Base-by-base conservation (phyloP, 2,797 vertebrate species). In the Gymnoscopelus microlampas region DNA sequence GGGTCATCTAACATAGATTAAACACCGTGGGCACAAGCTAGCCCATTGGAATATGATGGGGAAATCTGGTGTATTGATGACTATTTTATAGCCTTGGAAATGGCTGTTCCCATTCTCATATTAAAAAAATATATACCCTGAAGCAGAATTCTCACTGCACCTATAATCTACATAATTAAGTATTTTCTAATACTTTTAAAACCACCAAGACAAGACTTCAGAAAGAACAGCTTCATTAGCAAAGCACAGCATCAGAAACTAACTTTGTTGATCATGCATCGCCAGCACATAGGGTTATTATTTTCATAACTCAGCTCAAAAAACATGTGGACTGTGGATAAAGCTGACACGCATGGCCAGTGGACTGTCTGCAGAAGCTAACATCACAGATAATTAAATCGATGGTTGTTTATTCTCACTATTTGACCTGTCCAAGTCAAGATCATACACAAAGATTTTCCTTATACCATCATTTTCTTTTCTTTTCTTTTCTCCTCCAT, bases 21-120 rank as follows among this genome's bases (percentile, higher is more conserved):
- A 63, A 74, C 66, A 39, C 65, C 73, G 65, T 68, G 74, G 74
- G 59, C 0, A 68, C 35, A 79, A 76, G 35, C 23, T 57, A 60
- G 63, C 67, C 53, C 79, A 70, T 39, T 70, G 61, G 54, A 68
- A 60, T 39, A 0, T 58, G 32, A 56, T 60, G 24, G 68, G 57
- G 56, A 59, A 15, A 50, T 69, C 74, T 32, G 60, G 29, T 66
- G 15, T 60, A 29, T 47, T 70, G 57, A 61, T 70, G 50, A 50
- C 49, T 70, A 48, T 53, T 57, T 14, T 44, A 48, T 63, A 56
- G 44, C 24, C 59, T 63, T 62, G 54, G n/a, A 68, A 13, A 59
- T 73, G 66, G 13, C 55, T 39, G 69, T 70, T 56, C 19, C 7
- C 60, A 9, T 9, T 56, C 66, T 47, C 35, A 39, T 39, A 39